A percentile compares a stretch with the other conserved stretches of the same genome.
Conservation (phyloP, 2,888 invertebrate species). For the Stictocephala bisonia region DNA sequence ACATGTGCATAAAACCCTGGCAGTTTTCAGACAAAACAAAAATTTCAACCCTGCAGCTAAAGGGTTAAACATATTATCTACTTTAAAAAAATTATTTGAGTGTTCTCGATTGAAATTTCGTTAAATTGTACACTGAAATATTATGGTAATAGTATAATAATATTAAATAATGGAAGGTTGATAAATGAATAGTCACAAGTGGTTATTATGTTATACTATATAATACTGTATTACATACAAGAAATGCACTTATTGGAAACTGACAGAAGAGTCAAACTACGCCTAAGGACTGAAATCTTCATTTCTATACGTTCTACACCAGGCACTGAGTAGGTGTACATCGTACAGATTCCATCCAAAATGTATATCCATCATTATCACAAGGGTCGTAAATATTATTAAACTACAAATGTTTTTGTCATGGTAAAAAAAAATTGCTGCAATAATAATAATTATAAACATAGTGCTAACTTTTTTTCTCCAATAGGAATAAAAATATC, state of each 20-base stretch:
- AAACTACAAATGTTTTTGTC: conserved; percentile 49
- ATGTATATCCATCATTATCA: conserved; percentile 59
- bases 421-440: conserved; percentile 51
- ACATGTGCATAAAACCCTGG: too few species aligned
- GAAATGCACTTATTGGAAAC: conserved; percentile 91
- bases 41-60: too few species aligned
- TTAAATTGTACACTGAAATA: too few species aligned
- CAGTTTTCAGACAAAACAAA: too few species aligned
- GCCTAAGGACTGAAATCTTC: conserved; percentile 50
- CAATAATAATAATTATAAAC: conserved; percentile 20
- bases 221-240: conserved; percentile 92
- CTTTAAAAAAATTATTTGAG: too few species aligned
- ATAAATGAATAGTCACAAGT: too few species aligned
- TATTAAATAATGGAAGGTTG: too few species aligned
- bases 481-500: conserved; percentile 39
- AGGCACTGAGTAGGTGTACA: conserved; percentile 35
- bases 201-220: conserved; percentile 58
- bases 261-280: conserved; percentile 79
- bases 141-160: too few species aligned
- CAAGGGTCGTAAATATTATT: conserved; percentile 59
- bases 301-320: conserved; percentile 43
- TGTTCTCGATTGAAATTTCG: too few species aligned
- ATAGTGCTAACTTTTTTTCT: conserved; percentile 40
- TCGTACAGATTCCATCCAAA: conserved; percentile 41
- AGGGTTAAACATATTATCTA: too few species aligned